Evolutionary conservation across 2,113 vertebrate species (phyloP), one percentile per base, ranked within the genome.

Genomic region (Hippocampus mohnikei): DNA sequence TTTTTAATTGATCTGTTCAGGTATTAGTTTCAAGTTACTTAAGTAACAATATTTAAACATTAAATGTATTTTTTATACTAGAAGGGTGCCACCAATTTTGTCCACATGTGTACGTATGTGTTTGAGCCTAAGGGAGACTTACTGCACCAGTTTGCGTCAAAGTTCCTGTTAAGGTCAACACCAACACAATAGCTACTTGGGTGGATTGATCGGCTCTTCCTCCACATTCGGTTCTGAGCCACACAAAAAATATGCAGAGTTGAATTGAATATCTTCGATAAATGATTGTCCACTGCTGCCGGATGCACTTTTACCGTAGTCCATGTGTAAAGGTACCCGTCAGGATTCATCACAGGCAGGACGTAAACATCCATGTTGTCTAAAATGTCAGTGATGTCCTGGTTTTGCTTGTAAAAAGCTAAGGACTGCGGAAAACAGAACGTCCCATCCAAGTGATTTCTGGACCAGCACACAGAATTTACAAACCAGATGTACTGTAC

Each of bases 141-240:
- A 99, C 96, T 95, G 88, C 96, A 95, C 96, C 96, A 99, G 67
- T 88, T 92, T 0, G 95, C 95, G 63, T 97, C 95, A 82, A 98
- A 99, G 86, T 99, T 99, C 74, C 97, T 93, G 89, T 99, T 99
- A 79, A 98, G 90, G 76, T 99, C 97, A 1, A 93, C 94, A n/a
- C 97, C 97, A 0, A 91, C 3, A 64, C 97, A 99, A 0, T 0
- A 5, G 21, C 78, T 91, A 48, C 65, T 69, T 15, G 70, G 52
- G 0, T 88, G 84, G 0, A 3, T 12, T 0, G 96, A 95, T 5
- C 94, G 95, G 72, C 94, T 99, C 90, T 99, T 99, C 83, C 97
- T 96, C 97, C 97, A 99, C 93, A 99, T 94, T 40, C 96, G 94
- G 44, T 96, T 79, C 96, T 98, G 67, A 77, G 40, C 56, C 9